These are phyloP conservation scores for Brachionus calyciflorus DNA, from an alignment of 1,140 invertebrate species.

Conservation along the genomic window DNA sequence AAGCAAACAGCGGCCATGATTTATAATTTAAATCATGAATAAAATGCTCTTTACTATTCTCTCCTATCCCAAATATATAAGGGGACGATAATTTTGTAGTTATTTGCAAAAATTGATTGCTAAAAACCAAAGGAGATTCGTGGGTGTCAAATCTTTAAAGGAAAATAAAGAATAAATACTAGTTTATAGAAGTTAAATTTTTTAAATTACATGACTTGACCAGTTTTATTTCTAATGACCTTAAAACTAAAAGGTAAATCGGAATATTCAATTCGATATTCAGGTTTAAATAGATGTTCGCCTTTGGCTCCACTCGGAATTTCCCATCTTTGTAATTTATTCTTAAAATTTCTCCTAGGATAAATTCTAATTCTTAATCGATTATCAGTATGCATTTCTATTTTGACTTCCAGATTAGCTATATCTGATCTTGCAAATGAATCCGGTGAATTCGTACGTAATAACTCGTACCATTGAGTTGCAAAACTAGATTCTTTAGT, in stretches of 20 bases:
- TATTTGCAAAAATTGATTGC: constrained; percentile 49
- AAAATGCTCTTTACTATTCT: constrained; percentile 28
- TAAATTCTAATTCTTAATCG: constrained; percentile 31
- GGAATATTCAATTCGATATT: constrained; percentile 33
- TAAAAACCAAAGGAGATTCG: constrained; percentile 46
- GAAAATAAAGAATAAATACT: neutral
- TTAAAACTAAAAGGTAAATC: constrained; percentile 25
- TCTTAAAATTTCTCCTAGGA: constrained; percentile 40
- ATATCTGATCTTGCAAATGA: constrained; percentile 39
- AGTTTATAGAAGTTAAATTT: constrained; percentile 5
- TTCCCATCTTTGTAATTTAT: constrained; percentile 33
- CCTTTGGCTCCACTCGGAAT: constrained; percentile 1
- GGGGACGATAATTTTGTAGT: constrained; percentile 42
- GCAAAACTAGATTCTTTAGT: neutral
- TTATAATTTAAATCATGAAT: constrained; percentile 37
- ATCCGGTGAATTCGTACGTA: neutral
- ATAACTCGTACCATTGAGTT: constrained; percentile 16
- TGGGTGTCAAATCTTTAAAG: constrained; percentile 47
- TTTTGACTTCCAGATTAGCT: constrained; percentile 10
- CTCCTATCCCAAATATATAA: constrained; percentile 49
- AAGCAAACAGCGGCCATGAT: constrained; percentile 43
- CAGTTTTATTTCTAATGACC: constrained; percentile 32
- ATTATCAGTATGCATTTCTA: constrained; percentile 27
- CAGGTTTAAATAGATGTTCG: constrained; percentile 17
- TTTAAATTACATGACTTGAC: constrained; percentile 33